Conservation (phyloP, 2,113 vertebrate genomes). For the Forbesichthys agassizii region DNA sequence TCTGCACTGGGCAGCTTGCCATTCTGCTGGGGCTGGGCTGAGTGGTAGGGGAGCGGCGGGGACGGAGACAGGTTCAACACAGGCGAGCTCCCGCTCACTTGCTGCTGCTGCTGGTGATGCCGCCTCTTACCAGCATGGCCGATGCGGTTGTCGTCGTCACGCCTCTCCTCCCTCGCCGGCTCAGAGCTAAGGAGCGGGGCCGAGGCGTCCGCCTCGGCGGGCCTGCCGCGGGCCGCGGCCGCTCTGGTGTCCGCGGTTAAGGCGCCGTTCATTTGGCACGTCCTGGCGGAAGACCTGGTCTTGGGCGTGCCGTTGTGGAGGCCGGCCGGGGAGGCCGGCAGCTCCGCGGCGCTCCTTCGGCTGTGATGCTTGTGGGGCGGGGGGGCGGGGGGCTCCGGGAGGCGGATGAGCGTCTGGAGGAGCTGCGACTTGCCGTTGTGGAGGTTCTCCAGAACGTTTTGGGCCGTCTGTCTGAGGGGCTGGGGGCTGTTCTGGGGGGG, state of each 20-base stretch:
- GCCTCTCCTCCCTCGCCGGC: constrained; percentile 81
- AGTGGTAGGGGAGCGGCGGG: constrained; percentile 57
- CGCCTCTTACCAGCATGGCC: constrained; percentile 80
- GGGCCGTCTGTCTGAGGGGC: constrained; percentile 78
- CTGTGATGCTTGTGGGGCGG: constrained; percentile 51
- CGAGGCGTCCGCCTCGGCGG: constrained; percentile 62
- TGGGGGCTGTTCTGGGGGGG: constrained; percentile 77
- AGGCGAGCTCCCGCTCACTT: constrained; percentile 65
- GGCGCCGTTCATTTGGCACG: constrained; percentile 65
- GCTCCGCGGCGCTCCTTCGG: constrained; percentile 71
- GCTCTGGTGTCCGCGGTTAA: constrained; percentile 60
- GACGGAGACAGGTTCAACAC: constrained; percentile 69
- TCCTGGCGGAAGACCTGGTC: constrained; percentile 74
- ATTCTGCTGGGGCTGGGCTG: constrained; percentile 74
- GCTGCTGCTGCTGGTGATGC: constrained; percentile 75
- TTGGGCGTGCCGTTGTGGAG: constrained; percentile 69
- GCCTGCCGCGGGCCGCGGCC: constrained; percentile 57
- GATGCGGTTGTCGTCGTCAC: constrained; percentile 35
- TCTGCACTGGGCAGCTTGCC: constrained; percentile 78
- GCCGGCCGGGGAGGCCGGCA: constrained; percentile 16
- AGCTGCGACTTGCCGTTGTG: constrained; percentile 85
- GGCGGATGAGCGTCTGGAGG: constrained; percentile 76
- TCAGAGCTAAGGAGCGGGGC: constrained; percentile 63
- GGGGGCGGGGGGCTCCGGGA: constrained; percentile 56
- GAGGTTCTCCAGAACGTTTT: constrained; percentile 77